Conservation (phyloP, 2,888 invertebrate species). For the Anticlea derivata region DNA sequence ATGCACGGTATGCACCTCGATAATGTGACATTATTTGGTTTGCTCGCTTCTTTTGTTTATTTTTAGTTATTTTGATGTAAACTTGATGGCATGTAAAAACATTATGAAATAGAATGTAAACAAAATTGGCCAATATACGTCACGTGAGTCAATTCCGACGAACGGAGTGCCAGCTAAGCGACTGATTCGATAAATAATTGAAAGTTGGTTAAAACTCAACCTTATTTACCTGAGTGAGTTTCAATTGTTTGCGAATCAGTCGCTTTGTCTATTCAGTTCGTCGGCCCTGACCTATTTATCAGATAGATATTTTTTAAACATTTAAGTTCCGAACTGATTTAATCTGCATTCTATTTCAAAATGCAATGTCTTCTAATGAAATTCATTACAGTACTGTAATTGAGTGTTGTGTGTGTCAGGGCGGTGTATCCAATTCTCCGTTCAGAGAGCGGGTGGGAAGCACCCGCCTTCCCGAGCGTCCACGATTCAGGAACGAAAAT, state of each 20-base stretch:
- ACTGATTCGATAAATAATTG: too few species aligned
- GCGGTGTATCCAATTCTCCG: slow-evolving; percentile 89
- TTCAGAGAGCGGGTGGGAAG: slow-evolving; percentile 95
- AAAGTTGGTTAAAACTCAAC: too few species aligned
- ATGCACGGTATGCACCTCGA: slow-evolving; percentile 73
- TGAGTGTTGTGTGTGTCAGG: slow-evolving; percentile 73
- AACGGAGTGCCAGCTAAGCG: too few species aligned
- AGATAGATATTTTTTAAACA: too few species aligned
- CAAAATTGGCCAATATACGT: neutral
- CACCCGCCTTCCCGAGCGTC: slow-evolving; percentile 93
- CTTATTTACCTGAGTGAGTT: too few species aligned
- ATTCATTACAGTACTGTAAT: slow-evolving; percentile 42
- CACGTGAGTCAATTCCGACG: too few species aligned
- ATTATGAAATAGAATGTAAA: slow-evolving; percentile 15
- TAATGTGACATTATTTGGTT: slow-evolving; percentile 63
- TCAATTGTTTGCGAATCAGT: too few species aligned
- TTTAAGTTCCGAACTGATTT: too few species aligned
- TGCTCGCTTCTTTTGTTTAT: slow-evolving; percentile 70
- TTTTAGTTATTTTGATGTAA: slow-evolving; percentile 39
- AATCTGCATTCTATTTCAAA: slow-evolving; percentile 13
- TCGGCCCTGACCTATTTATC: too few species aligned
- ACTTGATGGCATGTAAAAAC: slow-evolving; percentile 11
- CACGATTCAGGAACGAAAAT: slow-evolving; percentile 92
- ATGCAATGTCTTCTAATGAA: slow-evolving; percentile 19
- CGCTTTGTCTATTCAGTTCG: too few species aligned